Conservation (phyloP, 2,113 vertebrate genomes). For the Scopus umbretta region DNA sequence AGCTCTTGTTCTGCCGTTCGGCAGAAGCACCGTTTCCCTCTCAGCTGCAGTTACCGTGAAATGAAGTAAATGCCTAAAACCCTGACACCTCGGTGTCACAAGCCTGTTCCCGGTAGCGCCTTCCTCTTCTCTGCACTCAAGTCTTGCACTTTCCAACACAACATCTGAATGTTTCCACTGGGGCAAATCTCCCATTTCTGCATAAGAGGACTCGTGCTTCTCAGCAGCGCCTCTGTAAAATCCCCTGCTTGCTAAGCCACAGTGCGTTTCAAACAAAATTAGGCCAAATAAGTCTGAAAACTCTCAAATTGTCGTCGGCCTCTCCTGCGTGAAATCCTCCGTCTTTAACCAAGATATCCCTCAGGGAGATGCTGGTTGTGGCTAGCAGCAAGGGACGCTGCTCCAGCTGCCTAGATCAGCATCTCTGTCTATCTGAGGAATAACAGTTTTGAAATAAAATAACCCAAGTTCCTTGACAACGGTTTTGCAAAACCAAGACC, state of each 20-base stretch:
- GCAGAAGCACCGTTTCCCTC: constrained; percentile 1
- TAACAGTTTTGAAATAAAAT: not conserved
- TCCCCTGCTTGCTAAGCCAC: not conserved
- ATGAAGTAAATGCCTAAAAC: not conserved
- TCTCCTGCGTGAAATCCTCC: not conserved
- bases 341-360: not conserved
- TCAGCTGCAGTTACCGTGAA: not conserved
- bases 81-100: not conserved
- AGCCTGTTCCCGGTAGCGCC: not conserved
- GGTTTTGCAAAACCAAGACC: not conserved
- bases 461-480: not conserved
- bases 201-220: not conserved
- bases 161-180: not conserved
- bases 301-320: rapidly evolving
- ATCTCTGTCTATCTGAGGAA: not conserved
- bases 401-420: not conserved
- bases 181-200: not conserved
- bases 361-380: rapidly evolving
- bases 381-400: no score
- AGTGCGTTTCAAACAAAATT: rapidly evolving
- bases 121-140: not conserved
- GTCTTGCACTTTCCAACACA: not conserved
- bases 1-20: not conserved
- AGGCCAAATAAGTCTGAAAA: not conserved
- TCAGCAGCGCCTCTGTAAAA: not conserved